Percentiles rank a stretch among this genome's conserved stretches.
These are phyloP conservation scores for Chionoecetes opilio DNA, from an alignment of 1,140 invertebrate genomes.

Conservation along the genomic window DNA sequence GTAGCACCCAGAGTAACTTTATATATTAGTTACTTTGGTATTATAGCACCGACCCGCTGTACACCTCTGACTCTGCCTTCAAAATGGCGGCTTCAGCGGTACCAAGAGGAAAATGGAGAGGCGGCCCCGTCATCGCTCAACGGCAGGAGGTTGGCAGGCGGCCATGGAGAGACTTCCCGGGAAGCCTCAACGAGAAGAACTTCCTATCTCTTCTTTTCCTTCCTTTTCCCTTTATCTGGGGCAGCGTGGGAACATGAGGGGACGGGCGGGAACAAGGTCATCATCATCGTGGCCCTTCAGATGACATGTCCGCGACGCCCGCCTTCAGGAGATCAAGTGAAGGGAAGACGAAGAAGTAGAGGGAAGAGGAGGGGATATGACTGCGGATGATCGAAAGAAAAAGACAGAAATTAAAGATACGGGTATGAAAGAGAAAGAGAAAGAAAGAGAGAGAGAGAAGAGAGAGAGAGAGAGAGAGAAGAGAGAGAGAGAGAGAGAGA, in stretches of 20 bases:
- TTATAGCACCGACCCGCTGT: too few relatives aligned
- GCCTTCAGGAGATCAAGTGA: too few relatives aligned
- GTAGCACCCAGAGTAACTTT: too few relatives aligned
- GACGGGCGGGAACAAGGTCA: too few relatives aligned
- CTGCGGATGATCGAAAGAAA: neutral
- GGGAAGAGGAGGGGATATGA: neutral
- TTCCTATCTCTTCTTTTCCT: neutral
- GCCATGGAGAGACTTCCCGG: neutral
- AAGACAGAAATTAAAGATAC: too few relatives aligned
- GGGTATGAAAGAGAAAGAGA: neutral
- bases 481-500: neutral
- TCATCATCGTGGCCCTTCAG: too few relatives aligned
- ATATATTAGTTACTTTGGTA: too few relatives aligned
- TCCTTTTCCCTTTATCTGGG: neutral
- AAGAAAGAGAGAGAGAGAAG: too few relatives aligned
- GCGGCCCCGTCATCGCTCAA: neutral
- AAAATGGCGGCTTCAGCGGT: neutral
- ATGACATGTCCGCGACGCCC: too few relatives aligned
- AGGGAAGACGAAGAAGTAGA: neutral
- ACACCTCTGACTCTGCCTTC: neutral
- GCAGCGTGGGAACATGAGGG: too few relatives aligned
- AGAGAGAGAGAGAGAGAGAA: neutral
- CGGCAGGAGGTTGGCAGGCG: neutral
- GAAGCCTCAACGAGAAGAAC: neutral
- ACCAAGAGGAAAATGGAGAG: neutral